These are phyloP conservation scores for Bemisia tabaci DNA, from an alignment of 1,140 invertebrate species.

Conservation along the genomic window DNA sequence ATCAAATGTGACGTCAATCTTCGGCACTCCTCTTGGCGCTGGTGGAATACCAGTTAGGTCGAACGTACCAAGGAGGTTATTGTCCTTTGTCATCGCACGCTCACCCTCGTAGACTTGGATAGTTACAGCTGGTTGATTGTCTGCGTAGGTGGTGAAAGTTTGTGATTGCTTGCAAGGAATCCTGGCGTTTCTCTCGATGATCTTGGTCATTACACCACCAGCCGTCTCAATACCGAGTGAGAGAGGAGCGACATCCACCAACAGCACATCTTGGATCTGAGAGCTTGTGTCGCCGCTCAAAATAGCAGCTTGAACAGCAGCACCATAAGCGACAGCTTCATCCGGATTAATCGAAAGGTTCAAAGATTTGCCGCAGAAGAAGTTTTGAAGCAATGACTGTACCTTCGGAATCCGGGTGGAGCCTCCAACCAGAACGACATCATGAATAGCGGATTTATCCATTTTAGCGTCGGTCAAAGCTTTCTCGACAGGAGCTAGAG, in stretches of 20 bases:
- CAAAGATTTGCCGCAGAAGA: conserved; percentile 45
- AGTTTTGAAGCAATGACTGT: conserved; percentile 37
- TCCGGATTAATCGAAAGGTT: conserved; percentile 67
- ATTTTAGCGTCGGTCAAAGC: conserved; percentile 52
- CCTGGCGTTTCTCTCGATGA: conserved; percentile 43
- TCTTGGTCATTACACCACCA: conserved; percentile 42
- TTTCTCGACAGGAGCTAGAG: conserved; percentile 39
- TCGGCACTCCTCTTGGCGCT: conserved; percentile 63
- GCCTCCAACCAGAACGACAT: conserved; percentile 56
- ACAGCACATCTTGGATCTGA: conserved; percentile 37
- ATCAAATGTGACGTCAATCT: conserved; percentile 65
- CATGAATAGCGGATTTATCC: conserved; percentile 48
- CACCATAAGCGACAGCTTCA: conserved; percentile 57
- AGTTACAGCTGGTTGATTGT: conserved; percentile 53
- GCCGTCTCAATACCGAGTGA: conserved; percentile 29
- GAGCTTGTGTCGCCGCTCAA: conserved; percentile 43
- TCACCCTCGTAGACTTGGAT: conserved; percentile 56
- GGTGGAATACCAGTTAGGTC: conserved; percentile 65
- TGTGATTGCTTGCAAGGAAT: conserved; percentile 48
- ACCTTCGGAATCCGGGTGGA: conserved; percentile 47
- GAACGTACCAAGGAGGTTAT: conserved; percentile 57
- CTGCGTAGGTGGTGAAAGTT: conserved; percentile 47
- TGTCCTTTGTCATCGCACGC: conserved; percentile 61
- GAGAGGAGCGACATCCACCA: conserved; percentile 39
- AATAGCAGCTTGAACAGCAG: conserved; percentile 63